These are phyloP conservation scores for Rotaria sp. DNA, from an alignment of 2,888 invertebrate genomes.

Conservation along the genomic window DNA sequence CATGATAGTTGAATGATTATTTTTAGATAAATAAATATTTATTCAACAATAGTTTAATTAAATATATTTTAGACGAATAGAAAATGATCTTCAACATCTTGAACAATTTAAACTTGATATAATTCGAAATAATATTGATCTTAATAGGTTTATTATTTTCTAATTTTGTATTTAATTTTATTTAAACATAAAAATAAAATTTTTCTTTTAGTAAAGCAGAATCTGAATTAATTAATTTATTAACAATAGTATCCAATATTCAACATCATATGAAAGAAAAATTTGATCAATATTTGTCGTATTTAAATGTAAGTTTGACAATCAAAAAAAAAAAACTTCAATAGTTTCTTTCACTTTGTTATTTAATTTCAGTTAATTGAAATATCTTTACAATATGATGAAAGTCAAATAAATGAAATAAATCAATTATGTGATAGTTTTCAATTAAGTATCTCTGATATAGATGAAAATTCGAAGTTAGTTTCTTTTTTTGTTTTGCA, in stretches of 20 bases:
- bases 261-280: background rate
- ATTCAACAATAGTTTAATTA: too few relatives aligned
- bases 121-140: background rate
- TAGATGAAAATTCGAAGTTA: too few relatives aligned
- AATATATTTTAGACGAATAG: background rate
- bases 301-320: too few relatives aligned
- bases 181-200: background rate
- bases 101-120: background rate
- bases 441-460: background rate
- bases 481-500: too few relatives aligned
- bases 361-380: background rate
- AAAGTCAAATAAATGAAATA: background rate
- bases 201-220: background rate
- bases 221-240: background rate
- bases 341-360: too few relatives aligned
- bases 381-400: background rate
- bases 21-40: too few relatives aligned
- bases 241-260: background rate
- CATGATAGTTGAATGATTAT: too few relatives aligned
- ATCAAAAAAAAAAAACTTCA: too few relatives aligned
- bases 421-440: background rate
- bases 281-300: too few relatives aligned
- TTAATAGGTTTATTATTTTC: background rate
- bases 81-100: background rate
- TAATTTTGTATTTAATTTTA: too few relatives aligned